Evolutionary conservation across 1,140 invertebrate species (phyloP).

Genomic region (Vanessa atalanta): DNA sequence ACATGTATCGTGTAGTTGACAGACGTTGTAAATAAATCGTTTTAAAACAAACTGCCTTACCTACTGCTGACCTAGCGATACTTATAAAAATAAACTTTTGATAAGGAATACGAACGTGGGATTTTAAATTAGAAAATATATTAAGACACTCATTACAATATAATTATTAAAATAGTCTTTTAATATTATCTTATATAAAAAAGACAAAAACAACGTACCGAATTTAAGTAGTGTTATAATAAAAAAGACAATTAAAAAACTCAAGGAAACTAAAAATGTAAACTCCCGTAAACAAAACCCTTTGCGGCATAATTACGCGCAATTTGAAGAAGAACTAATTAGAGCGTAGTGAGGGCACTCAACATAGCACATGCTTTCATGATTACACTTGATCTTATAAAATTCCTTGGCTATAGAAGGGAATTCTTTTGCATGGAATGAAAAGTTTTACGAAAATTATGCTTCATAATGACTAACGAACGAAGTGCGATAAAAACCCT

Average conservation of each 20-base stretch:
- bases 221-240: too few species aligned
- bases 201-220: too few species aligned
- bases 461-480: slow-evolving; percentile 8
- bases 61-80: slow-evolving; percentile 28
- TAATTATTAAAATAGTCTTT: too few species aligned
- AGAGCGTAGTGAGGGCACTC: slow-evolving; percentile 37
- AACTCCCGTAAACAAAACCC: slow-evolving; percentile 32
- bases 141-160: too few species aligned
- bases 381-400: slow-evolving; percentile 37
- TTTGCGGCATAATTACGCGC: slow-evolving; percentile 44
- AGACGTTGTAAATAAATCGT: slow-evolving; percentile 55
- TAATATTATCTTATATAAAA: too few species aligned
- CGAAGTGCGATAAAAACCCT: slow-evolving; percentile 18
- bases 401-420: slow-evolving; percentile 23
- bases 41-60: slow-evolving; percentile 31
- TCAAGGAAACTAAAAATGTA: slow-evolving; percentile 30
- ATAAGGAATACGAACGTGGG: background rate
- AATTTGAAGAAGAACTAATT: slow-evolving; percentile 62
- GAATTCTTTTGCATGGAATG: slow-evolving; percentile 34
- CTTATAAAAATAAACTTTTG: slow-evolving; percentile 17
- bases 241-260: background rate
- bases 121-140: too few species aligned
- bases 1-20: slow-evolving; percentile 58
- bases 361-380: slow-evolving; percentile 54
- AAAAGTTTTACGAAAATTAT: slow-evolving; percentile 36